These are phyloP conservation scores for Tetraneura akinire DNA, from an alignment of 1,140 invertebrate genomes.

Conservation along the genomic window DNA sequence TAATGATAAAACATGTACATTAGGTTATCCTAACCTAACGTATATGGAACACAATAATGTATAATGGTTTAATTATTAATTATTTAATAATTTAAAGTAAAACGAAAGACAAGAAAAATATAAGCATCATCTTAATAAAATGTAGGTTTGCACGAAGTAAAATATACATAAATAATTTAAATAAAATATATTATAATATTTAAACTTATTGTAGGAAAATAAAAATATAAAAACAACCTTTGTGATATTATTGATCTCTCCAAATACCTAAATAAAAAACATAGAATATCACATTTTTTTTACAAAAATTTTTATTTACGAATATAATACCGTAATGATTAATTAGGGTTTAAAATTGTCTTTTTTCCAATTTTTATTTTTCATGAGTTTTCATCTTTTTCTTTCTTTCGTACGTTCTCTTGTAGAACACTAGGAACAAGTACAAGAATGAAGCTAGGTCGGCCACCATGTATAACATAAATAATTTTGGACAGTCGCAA, in stretches of 20 bases:
- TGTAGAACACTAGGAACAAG: slow-evolving; percentile 31
- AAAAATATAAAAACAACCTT: neutral
- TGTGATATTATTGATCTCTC: neutral
- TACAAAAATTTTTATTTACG: neutral
- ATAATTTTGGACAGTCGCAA: slow-evolving; percentile 23
- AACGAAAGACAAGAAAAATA: no score
- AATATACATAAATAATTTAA: no score
- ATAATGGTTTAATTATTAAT: no score
- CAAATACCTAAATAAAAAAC: neutral
- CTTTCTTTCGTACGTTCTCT: slow-evolving; percentile 10
- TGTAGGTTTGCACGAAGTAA: no score
- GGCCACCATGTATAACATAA: slow-evolving; percentile 12
- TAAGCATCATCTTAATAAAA: no score
- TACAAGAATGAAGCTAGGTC: slow-evolving; percentile 23
- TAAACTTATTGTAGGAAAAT: neutral
- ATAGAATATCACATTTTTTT: neutral
- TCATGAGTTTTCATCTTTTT: neutral
- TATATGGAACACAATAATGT: no score
- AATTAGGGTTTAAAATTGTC: no score
- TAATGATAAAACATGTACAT: no score
- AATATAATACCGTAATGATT: no score
- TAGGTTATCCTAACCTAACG: no score
- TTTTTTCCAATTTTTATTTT: slow-evolving; percentile 4
- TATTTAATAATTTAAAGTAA: no score
- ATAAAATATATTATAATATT: no score